Base-by-base conservation (phyloP, 2,113 vertebrate genomes). In the Fulmarus glacialis region DNA sequence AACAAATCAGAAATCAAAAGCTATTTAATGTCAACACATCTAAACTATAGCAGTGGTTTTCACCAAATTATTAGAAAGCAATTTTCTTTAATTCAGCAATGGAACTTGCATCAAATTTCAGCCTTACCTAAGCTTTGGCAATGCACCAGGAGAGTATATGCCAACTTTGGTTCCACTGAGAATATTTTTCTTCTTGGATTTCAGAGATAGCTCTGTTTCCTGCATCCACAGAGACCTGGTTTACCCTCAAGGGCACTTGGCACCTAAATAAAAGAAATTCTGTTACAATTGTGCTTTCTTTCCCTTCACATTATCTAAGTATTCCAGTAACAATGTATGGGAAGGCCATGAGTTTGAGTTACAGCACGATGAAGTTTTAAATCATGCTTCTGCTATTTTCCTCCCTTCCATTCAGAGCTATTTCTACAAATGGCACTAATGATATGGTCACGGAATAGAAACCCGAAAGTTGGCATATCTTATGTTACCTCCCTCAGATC, bases 1-100 rank as follows among this genome's bases (percentile, higher is more conserved):
- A 82, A 90, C 82, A 90, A 77, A 93, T 42, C 90, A 95, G 92
- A 94, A 93, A 88, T 95, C 62, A 88, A 86, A 94, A 82, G 22
- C 67, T 82, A 94, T 82, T 85, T 94, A 85, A 72, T 82, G 87
- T 36, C 94, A 87, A 34, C 66, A n/a, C 89, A 9, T 52, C 20
- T 15, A n/a, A 72, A 73, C 58, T 58, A 18, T 2, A 93, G 70
- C 82, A 72, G 26, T 32, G 24, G 6, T 68, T 82, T 60, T 26
- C 84, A 95, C 82, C 82, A 86, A 50, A 64, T 79, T 82, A 82
- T 93, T 96, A 60, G 85, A 90, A 85, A 82, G 58, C 34, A 8
- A 64, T 47, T 67, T 48, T 91, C 45, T 72, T 73, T 64, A 82
- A 64, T 60, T 60, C 64, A 75, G 8, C 2, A 2, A 9, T 58